Evolutionary conservation across 2,888 invertebrate genomes (phyloP).

Genomic region (Cantharis rustica): DNA sequence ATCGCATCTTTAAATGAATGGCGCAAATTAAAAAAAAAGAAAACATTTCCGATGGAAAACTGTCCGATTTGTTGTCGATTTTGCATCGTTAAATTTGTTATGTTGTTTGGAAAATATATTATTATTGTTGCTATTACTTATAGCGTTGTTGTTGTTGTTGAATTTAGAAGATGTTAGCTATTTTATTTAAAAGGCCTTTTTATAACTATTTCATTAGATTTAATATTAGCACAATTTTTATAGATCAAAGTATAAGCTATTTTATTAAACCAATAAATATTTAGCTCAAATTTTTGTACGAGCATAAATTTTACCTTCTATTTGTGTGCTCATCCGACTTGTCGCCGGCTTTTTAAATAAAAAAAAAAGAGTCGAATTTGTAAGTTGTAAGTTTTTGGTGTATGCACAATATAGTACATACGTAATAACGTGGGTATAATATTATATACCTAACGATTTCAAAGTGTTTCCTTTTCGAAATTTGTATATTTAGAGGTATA

Average conservation of each 20-base stretch:
- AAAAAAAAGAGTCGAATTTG: conserved; percentile 18
- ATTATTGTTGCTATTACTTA: conserved; percentile 54
- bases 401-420: conserved; percentile 3
- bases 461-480: neutral
- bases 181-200: conserved; percentile 33
- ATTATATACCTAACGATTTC: neutral
- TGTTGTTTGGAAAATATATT: conserved; percentile 50
- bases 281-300: conserved; percentile 22
- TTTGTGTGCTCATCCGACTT: conserved; percentile 14
- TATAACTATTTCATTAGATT: conserved; percentile 23
- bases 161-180: conserved; percentile 42
- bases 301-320: conserved; percentile 12
- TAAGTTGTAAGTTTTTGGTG: conserved; percentile 20
- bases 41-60: neutral
- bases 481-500: neutral
- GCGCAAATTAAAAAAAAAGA: neutral
- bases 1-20: conserved; percentile 1
- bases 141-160: conserved; percentile 54
- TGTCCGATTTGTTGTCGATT: conserved; percentile 33
- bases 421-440: too few relatives aligned
- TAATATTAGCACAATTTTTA: conserved; percentile 27
- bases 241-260: conserved; percentile 26
- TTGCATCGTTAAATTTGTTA: conserved; percentile 56
- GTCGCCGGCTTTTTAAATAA: conserved; percentile 30
- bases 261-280: conserved; percentile 28